A percentile compares a stretch with the other conserved stretches of the same genome.
These are phyloP conservation scores for Morpho helenor DNA, from an alignment of 2,888 invertebrate species.

Conservation along the genomic window DNA sequence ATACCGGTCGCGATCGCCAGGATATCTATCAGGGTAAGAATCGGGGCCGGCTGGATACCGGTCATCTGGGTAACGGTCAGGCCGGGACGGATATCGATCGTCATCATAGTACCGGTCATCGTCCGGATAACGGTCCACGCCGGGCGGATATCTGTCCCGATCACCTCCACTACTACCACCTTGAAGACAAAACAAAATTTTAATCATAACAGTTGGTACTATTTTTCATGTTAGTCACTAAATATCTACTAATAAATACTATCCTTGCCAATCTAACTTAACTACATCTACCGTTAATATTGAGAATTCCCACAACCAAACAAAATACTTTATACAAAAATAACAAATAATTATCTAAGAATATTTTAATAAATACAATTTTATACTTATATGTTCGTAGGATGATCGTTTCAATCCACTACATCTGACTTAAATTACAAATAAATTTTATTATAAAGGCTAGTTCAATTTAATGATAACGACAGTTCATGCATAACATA, in stretches of 20 bases:
- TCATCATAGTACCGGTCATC: constrained; percentile 75
- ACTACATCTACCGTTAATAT: constrained; percentile 6
- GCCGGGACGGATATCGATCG: constrained; percentile 65
- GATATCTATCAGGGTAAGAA: constrained; percentile 63
- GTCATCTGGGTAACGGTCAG: constrained; percentile 75
- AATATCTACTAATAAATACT: background rate
- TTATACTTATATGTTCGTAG: background rate
- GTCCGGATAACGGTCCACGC: constrained; percentile 68
- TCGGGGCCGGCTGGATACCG: constrained; percentile 57
- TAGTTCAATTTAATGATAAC: background rate
- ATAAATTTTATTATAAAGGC: too few species aligned
- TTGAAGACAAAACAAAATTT: constrained; percentile 33
- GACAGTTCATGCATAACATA: constrained; percentile 1
- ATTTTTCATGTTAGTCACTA: constrained; percentile 1
- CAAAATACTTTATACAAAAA: background rate
- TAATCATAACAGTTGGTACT: background rate
- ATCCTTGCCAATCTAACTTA: background rate
- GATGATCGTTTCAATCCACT: too few species aligned
- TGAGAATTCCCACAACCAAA: constrained; percentile 8
- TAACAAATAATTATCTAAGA: background rate
- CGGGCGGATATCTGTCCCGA: constrained; percentile 63
- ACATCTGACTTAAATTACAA: too few species aligned
- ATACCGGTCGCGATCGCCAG: constrained; percentile 50
- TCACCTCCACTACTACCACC: constrained; percentile 65
- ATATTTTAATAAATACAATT: background rate